Evolutionary conservation across 1,140 invertebrate species (phyloP).

Genomic region (Heliconius melpomene): DNA sequence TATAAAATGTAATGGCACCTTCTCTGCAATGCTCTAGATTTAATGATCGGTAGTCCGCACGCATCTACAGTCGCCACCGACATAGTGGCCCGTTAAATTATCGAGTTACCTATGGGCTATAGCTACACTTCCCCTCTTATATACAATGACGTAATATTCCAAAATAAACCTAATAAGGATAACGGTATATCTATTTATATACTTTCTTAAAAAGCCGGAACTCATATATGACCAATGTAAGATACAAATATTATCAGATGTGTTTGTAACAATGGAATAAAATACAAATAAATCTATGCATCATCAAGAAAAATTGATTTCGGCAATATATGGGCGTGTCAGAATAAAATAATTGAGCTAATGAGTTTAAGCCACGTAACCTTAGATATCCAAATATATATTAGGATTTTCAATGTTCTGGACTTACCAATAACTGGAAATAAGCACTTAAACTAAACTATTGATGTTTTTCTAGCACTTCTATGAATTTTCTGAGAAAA

Average conservation of each 20-base stretch:
- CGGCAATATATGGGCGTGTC: conserved; percentile 70
- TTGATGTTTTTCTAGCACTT: conserved; percentile 43
- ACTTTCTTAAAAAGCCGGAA: conserved; percentile 46
- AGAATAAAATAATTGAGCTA: conserved; percentile 43
- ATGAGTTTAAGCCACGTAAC: background rate
- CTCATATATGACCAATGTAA: background rate
- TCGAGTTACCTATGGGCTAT: conserved; percentile 44
- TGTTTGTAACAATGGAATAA: background rate
- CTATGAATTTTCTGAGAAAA: conserved; percentile 50
- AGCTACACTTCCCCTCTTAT: conserved; percentile 52
- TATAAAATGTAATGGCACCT: conserved; percentile 35
- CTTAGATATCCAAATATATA: background rate
- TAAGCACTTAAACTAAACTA: conserved; percentile 23
- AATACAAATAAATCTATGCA: background rate
- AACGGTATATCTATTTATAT: conserved; percentile 52
- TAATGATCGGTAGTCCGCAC: conserved; percentile 32
- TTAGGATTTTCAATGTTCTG: background rate
- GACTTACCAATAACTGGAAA: conserved; percentile 30
- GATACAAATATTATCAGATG: background rate
- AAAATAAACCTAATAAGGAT: conserved; percentile 78
- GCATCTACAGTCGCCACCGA: conserved; percentile 47
- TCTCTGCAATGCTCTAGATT: conserved; percentile 47
- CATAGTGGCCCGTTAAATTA: background rate
- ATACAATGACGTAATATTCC: conserved; percentile 77
- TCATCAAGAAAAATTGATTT: conserved; percentile 43